Base-by-base conservation (phyloP, 2,888 invertebrate genomes). In the Schrankia costaestrigalis region DNA sequence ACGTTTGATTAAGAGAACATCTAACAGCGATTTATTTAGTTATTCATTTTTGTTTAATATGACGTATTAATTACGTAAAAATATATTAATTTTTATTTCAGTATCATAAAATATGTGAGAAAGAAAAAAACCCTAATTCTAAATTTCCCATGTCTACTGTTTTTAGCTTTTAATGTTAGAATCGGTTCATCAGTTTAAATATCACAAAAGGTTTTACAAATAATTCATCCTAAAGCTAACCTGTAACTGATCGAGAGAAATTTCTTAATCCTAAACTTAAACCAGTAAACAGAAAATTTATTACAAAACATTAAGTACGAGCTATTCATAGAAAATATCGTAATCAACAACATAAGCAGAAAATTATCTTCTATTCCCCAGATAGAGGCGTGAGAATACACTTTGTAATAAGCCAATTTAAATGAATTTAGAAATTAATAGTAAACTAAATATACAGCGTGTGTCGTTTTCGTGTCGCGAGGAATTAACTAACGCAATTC, bases 1-100 rank as follows among this genome's bases (percentile, higher is more conserved):
- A 86, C 84, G 53, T 81, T 81, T 81, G 82, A 84, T 82, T 83
- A 80, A 85, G 78, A 79, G 76, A 79, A 78, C 66, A 70, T 63
- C 12, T 34, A 30, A 62, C 54, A 49, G 51, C 49, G 38, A 46
- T 51, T 46, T 41, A 36, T 44, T 40, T 34, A 36, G 44, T 5
- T 17, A 53, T 46, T 37, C 37, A 22, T 41, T 32, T 44, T 44
- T 41, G 25, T 26, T 46, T 41, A 26, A 29, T 35, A 7, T n/a
- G n/a, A n/a, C n/a, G n/a, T n/a, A n/a, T n/a, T n/a, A n/a, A n/a
- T n/a, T n/a, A n/a, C n/a, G n/a, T n/a, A n/a, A n/a, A n/a, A n/a
- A n/a, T n/a, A n/a, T n/a, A n/a, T n/a, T n/a, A n/a, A n/a, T n/a
- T n/a, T n/a, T n/a, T n/a, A n/a, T n/a, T n/a, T n/a, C n/a, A n/a